A percentile compares a stretch with the other conserved stretches of the same genome.
Conservation (phyloP, 2,113 vertebrate species). For the Leptobrachium leishanense region DNA sequence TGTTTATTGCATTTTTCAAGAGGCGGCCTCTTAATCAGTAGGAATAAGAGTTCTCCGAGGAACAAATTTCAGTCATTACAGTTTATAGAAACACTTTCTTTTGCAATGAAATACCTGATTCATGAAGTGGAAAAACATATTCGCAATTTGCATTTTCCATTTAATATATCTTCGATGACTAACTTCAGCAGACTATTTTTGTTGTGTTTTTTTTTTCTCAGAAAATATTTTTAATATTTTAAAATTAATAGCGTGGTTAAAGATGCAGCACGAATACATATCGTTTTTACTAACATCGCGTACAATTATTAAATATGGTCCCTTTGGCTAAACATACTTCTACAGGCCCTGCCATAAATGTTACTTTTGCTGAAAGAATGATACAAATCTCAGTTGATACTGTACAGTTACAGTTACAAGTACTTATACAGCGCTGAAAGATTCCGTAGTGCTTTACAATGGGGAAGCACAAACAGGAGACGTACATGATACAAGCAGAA, state of each 20-base stretch:
- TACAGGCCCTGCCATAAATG: too few relatives aligned
- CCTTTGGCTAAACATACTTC: background rate
- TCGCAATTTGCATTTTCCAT: conserved; percentile 45
- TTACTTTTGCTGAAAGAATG: too few relatives aligned
- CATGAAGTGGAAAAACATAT: conserved; percentile 45
- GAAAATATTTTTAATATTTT: conserved; percentile 15
- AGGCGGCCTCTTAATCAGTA: conserved; percentile 46
- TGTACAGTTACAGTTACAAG: too few relatives aligned
- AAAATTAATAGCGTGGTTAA: conserved; percentile 20
- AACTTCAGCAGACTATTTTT: conserved; percentile 18
- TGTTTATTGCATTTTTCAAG: conserved; percentile 48
- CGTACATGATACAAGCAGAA: too few relatives aligned
- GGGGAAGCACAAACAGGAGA: too few relatives aligned
- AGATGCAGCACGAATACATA: background rate
- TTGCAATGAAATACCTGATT: conserved; percentile 48
- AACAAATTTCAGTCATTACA: conserved; percentile 47
- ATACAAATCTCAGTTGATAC: too few relatives aligned
- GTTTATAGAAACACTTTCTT: conserved; percentile 49
- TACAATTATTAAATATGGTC: background rate
- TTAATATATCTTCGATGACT: conserved; percentile 36
- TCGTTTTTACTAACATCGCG: background rate
- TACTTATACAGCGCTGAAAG: too few relatives aligned
- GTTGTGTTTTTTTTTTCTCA: conserved; percentile 4
- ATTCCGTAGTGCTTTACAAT: too few relatives aligned
- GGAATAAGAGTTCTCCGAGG: conserved; percentile 45